phyloP scores from a whole-genome alignment of 2,888 invertebrate species.

The Ennomos erosarius region DNA sequence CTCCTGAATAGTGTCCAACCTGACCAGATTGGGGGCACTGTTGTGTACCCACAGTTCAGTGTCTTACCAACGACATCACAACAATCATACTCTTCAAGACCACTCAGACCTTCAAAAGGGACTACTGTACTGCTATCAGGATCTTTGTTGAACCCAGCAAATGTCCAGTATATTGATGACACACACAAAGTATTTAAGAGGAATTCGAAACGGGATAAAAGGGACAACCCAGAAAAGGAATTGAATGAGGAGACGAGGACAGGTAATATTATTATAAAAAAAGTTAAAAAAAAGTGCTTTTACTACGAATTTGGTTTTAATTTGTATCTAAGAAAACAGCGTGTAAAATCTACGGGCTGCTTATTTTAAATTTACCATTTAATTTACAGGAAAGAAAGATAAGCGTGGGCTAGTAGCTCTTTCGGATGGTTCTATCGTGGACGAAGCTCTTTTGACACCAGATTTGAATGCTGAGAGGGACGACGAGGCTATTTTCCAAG shows the following conservation, averaged over 20 bases:
- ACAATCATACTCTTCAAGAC: slow-evolving; percentile 44
- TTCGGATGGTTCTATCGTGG: slow-evolving; percentile 88
- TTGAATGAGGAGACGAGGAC: slow-evolving; percentile 55
- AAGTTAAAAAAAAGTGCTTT: not conserved
- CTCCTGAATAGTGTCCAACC: slow-evolving; percentile 71
- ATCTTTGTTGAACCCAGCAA: slow-evolving; percentile 83
- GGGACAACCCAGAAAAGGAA: slow-evolving; percentile 80
- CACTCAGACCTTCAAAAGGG: slow-evolving; percentile 63
- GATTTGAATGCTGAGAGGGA: slow-evolving; percentile 59
- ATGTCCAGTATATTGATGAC: slow-evolving; percentile 87
- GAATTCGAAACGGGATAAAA: slow-evolving; percentile 75
- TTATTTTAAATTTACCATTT: slow-evolving; percentile 12
- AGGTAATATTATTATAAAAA: slow-evolving; percentile 47
- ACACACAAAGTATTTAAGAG: slow-evolving; percentile 83
- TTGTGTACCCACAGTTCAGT: slow-evolving; percentile 48
- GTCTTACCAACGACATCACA: slow-evolving; percentile 46
- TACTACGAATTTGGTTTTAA: no score
- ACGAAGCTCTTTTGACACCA: slow-evolving; percentile 84
- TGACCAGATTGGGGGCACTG: slow-evolving; percentile 45
- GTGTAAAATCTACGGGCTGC: no score
- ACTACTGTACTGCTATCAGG: slow-evolving; percentile 71
- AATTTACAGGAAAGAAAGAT: slow-evolving; percentile 77
- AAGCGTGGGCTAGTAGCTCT: slow-evolving; percentile 88
- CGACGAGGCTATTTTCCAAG: slow-evolving; percentile 76
- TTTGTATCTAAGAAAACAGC: no score